These are phyloP conservation scores for Anadara kagoshimensis DNA, from an alignment of 1,140 invertebrate genomes.

Conservation along the genomic window DNA sequence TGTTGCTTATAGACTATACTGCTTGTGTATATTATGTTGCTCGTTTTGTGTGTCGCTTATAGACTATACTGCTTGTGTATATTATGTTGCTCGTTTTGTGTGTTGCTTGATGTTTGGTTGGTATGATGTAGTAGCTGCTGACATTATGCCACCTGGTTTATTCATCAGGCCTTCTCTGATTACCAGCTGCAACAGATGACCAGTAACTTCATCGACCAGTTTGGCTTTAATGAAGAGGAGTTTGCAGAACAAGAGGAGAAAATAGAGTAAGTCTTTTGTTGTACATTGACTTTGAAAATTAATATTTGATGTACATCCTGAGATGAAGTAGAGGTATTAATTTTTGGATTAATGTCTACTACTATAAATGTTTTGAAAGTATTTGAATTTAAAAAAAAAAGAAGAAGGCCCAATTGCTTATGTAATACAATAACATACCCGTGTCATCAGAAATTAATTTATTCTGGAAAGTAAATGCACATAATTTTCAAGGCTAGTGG, in stretches of 20 bases:
- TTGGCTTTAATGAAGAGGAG: constrained; percentile 81
- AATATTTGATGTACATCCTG: too few species aligned
- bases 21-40: neutral
- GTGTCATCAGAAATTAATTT: too few species aligned
- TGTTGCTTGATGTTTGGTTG: constrained; percentile 26
- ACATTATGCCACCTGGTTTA: constrained; percentile 52
- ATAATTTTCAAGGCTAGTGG: too few species aligned
- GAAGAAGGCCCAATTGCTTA: too few species aligned
- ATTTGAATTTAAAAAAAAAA: too few species aligned
- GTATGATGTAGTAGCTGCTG: constrained; percentile 24
- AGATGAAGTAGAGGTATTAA: too few species aligned
- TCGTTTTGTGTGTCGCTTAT: neutral
- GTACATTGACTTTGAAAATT: too few species aligned
- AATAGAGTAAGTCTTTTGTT: constrained; percentile 76
- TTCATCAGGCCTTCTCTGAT: constrained; percentile 78
- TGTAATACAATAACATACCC: too few species aligned
- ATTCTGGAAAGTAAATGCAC: too few species aligned
- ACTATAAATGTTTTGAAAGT: too few species aligned
- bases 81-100: constrained; percentile 7
- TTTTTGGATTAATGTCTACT: too few species aligned
- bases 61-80: neutral
- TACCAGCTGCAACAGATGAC: constrained; percentile 80
- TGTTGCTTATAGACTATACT: too few species aligned
- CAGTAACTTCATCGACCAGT: constrained; percentile 79
- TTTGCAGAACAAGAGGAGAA: constrained; percentile 81